Percentiles rank a stretch among this genome's conserved stretches.
Evolutionary conservation across 2,888 invertebrate species (phyloP).

Genomic region (Prenolepis imparis): DNA sequence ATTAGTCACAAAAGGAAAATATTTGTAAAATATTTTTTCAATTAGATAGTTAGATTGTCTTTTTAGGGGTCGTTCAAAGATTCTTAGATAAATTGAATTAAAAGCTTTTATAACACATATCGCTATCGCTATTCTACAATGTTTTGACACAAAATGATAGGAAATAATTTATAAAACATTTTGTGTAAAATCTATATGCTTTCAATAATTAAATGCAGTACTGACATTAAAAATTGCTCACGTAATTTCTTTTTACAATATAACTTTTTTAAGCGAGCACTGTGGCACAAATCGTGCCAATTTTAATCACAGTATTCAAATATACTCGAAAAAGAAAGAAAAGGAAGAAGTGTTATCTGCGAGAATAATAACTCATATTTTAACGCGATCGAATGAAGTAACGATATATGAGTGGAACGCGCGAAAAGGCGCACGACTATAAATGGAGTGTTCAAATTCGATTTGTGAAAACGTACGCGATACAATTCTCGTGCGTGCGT

Average conservation of each 20-base stretch:
- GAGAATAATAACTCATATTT: conserved; percentile 27
- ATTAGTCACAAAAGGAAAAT: neutral
- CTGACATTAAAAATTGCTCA: neutral
- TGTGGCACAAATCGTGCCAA: neutral
- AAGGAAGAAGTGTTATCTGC: neutral
- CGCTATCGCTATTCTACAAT: neutral
- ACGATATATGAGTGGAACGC: conserved; percentile 17
- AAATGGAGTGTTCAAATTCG: neutral
- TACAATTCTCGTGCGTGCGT: neutral
- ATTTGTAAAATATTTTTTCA: neutral
- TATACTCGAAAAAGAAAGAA: neutral
- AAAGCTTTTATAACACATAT: neutral
- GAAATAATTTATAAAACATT: neutral
- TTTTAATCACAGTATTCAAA: conserved; percentile 17
- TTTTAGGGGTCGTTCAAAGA: neutral
- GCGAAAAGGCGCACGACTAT: neutral
- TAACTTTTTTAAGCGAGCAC: neutral
- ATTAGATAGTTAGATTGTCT: neutral
- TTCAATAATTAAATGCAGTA: neutral
- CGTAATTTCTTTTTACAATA: neutral
- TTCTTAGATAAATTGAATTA: neutral
- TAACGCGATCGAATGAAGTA: conserved; percentile 12
- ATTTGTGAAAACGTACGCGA: conserved; percentile 3
- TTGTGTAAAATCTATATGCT: neutral
- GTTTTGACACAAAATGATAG: neutral